phyloP scores from a whole-genome alignment of 2,113 vertebrate genomes.

The Melospiza georgiana region DNA sequence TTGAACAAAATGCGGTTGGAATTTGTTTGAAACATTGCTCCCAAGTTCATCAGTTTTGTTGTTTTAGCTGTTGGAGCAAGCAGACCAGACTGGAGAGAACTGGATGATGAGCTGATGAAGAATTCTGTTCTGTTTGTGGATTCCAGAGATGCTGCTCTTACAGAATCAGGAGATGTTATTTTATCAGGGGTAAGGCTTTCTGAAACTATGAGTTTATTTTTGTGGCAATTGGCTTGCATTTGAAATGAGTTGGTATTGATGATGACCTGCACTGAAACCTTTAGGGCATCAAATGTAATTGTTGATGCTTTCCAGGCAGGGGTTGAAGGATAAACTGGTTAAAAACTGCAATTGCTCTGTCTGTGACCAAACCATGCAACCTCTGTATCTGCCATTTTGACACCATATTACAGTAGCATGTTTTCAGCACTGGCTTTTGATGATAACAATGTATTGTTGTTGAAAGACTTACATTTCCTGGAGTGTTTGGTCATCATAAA shows the following conservation, averaged over 20 bases:
- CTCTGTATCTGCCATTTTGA: not conserved
- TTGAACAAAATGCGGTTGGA: not conserved
- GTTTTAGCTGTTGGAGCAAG: constrained; percentile 89
- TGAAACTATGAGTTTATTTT: not conserved
- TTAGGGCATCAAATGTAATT: not conserved
- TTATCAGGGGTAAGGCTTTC: constrained; percentile 83
- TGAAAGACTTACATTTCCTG: not conserved
- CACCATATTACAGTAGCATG: not conserved
- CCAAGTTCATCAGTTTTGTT: not conserved
- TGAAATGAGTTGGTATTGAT: not conserved
- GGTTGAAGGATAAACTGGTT: not conserved
- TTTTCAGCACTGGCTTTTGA: not conserved
- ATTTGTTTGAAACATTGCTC: not conserved
- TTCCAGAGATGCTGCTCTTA: constrained; percentile 84
- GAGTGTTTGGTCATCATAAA: not conserved
- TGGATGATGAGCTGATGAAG: constrained; percentile 89
- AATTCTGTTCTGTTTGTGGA: constrained; percentile 87
- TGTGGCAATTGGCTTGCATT: not conserved
- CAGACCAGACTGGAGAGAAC: constrained; percentile 90
- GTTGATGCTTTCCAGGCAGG: not conserved
- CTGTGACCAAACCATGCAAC: not conserved
- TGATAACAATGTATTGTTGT: not conserved
- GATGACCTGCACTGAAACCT: not conserved
- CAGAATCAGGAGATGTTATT: constrained; percentile 91
- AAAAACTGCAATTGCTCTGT: not conserved